phyloP scores from a whole-genome alignment of 2,113 vertebrate genomes.

The Paraplagusia blochii region DNA sequence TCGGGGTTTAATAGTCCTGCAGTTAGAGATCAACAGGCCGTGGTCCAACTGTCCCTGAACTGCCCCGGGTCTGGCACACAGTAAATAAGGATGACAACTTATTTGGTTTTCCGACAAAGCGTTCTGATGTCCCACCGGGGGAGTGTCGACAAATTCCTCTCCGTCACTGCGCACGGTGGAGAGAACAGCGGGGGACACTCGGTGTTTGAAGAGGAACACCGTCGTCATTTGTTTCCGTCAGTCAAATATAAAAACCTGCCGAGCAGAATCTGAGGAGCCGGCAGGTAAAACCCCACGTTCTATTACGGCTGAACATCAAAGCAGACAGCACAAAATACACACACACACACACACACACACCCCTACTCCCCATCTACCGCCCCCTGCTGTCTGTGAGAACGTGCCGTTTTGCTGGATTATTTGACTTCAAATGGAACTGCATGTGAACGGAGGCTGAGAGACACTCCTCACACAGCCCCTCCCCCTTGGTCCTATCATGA shows the following conservation, averaged over 20 bases:
- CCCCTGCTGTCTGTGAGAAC: no score
- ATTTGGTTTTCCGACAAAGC: constrained; percentile 47
- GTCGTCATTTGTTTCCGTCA: constrained; percentile 73
- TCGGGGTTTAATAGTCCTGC: constrained; percentile 34
- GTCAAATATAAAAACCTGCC: constrained; percentile 43
- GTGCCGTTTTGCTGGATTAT: no score
- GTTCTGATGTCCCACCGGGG: constrained; percentile 29
- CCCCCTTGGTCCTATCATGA: no score
- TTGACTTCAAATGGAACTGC: no score
- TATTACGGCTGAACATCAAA: constrained; percentile 60
- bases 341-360: constrained; percentile 33
- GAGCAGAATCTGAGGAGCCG: constrained; percentile 7
- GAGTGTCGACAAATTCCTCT: constrained; percentile 36
- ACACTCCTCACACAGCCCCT: no score
- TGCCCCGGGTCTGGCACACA: constrained; percentile 28
- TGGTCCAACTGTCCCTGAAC: constrained; percentile 33
- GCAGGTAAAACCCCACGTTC: constrained; percentile 26
- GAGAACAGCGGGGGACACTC: constrained; percentile 41
- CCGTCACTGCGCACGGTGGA: constrained; percentile 31
- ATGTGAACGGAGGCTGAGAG: no score
- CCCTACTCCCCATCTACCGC: constrained; percentile 15
- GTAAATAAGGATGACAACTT: constrained; percentile 51
- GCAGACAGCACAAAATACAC: constrained; percentile 31
- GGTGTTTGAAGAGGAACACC: constrained; percentile 56
- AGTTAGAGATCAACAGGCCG: constrained; percentile 28